Evolutionary conservation across 30 jellyfish, hydroid and myxozoan genomes (phyloP), one percentile per base, ranked within the genome.

Genomic region (Chrysaora quinquecirrha): DNA sequence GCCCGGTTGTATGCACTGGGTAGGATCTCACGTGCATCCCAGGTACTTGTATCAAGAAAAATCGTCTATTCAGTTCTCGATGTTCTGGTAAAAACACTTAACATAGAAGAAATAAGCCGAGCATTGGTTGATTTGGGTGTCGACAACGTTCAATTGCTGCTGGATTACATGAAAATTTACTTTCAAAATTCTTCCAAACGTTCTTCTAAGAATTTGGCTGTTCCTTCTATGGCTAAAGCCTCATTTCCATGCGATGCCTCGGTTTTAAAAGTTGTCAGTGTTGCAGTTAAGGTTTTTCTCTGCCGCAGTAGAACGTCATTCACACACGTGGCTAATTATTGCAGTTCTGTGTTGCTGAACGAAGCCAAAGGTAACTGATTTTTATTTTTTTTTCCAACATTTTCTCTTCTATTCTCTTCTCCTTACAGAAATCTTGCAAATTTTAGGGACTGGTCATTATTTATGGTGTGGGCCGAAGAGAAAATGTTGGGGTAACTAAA

Each of bases 51-150:
- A 1, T 82, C 86, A 58, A 71, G 58, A 31, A 71, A 65, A 3
- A 89, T 89, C 24, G 72, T 83, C 25, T 67, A 78, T 34, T 33
- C 77, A 3, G 80, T 83, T 12, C 84, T 89, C 20, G 83, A 81
- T 25, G 85, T 76, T 25, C 27, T 89, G 75, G 94, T 82, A 23
- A 71, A 50, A 58, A 65, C 81, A 7, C 35, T 89, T 75, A 68
- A 64, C 31, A 47, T 66, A 23, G 83, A 80, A 21, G 95, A 89
- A 58, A 84, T 89, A 0, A 80, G 69, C 18, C 11, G 18, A 34
- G 95, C 97, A 12, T 73, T 89, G 62, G 71, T 46, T 35, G 94
- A 89, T 43, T 86, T 89, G 34, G 93, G 84, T 20, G 50, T 89
- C n/a, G 79, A 66, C 47, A 70, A 80, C 30, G 85, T 89, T 7